phyloP scores from a whole-genome alignment of 2,113 vertebrate species.

The Sinocyclocheilus grahami region DNA sequence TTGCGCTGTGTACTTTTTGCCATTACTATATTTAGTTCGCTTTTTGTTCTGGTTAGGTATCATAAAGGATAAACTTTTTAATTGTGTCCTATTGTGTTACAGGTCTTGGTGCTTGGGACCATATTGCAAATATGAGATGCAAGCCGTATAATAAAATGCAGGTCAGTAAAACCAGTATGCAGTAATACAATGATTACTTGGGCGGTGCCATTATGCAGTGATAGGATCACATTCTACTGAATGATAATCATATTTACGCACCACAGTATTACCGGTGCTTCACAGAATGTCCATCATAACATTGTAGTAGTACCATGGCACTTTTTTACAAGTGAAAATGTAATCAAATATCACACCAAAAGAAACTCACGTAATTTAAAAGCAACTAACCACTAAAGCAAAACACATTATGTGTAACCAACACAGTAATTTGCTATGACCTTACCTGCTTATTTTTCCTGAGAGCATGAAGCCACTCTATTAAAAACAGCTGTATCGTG shows the following conservation, averaged over 20 bases:
- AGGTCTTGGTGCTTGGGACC: slow-evolving; percentile 96
- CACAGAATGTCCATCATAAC: neutral
- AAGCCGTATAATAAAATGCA: slow-evolving; percentile 94
- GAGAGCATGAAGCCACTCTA: neutral
- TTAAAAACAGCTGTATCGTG: slow-evolving; percentile 53
- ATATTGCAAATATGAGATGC: slow-evolving; percentile 85
- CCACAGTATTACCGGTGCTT: neutral
- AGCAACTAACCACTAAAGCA: neutral
- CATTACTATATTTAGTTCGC: neutral
- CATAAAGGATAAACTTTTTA: neutral
- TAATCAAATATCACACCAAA: neutral
- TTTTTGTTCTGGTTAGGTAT: neutral
- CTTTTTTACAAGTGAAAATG: neutral
- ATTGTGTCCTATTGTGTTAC: slow-evolving; percentile 50
- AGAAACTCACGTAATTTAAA: neutral
- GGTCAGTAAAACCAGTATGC: slow-evolving; percentile 70
- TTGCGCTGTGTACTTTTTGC: slow-evolving; percentile 29
- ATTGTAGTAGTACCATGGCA: neutral
- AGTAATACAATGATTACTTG: neutral
- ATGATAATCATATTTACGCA: neutral
- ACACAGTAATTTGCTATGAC: neutral
- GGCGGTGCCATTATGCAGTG: neutral
- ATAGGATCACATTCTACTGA: neutral
- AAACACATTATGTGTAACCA: slow-evolving; percentile 15
- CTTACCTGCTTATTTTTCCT: slow-evolving; percentile 23